Evolutionary conservation across 2,888 invertebrate genomes (phyloP), one percentile per base, ranked within the genome.

Genomic region (Macrophya annulata): DNA sequence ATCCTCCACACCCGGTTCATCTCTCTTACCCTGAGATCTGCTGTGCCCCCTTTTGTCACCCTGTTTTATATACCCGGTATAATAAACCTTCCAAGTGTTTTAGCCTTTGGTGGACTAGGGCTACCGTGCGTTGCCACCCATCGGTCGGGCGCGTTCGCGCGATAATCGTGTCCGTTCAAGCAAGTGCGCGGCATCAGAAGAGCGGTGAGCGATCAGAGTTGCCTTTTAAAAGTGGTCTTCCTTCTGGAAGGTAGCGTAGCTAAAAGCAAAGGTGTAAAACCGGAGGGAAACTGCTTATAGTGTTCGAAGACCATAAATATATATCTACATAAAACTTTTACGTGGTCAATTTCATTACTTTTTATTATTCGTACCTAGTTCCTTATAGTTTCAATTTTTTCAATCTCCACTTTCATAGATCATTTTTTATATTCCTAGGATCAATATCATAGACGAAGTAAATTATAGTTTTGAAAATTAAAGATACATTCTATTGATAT

Each of bases 131-230:
- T 77, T 62, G 37, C 43, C 59, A 40, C 31, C 81, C 21, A 59
- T 43, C 62, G 15, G 62, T 81, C 81, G 62, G 62, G 31, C 81
- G 81, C 81, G 81, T 81, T n/a, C 59, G n/a, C 59, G 81, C 43
- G 45, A 45, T 43, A 62, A 81, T 81, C 81, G 81, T 88, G 89
- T 87, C 88, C 90, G 87, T 86, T 90, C 88, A 88, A 90, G 86
- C 90, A 88, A 91, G 89, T 90, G 89, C 90, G 89, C 89, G 88
- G 86, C 89, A 91, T 91, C 90, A 89, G 86, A 90, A 88, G 62
- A 48, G 43, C 62, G 87, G 85, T 86, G 68, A 59, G 86, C 79
- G 76, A 77, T 72, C 72, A 68, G 21, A 62, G 59, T 82, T 31
- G 76, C 82, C 79, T 85, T 77, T 77, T 51, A 62, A 81, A 81